phyloP scores from a whole-genome alignment of 2,113 vertebrate genomes.

The Thamnophis sirtalis region DNA sequence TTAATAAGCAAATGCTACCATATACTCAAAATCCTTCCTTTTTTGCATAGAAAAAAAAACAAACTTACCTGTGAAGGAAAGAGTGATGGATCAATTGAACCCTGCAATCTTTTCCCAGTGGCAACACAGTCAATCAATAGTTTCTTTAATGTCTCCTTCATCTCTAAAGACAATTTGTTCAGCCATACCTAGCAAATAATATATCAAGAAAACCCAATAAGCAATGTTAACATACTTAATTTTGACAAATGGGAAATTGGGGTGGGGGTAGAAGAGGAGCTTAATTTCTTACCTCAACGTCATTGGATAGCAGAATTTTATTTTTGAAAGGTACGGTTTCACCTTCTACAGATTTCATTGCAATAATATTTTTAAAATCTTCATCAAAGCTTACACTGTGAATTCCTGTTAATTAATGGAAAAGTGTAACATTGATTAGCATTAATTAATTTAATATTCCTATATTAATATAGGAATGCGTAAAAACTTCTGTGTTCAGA shows the following conservation, averaged over 20 bases:
- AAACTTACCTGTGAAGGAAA: conserved; percentile 89
- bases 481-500: background rate
- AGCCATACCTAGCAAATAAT: conserved; percentile 81
- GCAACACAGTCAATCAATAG: conserved; percentile 84
- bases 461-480: background rate
- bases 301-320: conserved; percentile 81
- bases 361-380: conserved; percentile 82
- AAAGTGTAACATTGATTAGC: background rate
- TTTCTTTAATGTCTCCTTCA: conserved; percentile 90
- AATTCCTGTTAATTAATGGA: conserved; percentile 76
- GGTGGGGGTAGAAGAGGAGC: background rate
- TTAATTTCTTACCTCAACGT: conserved; percentile 83
- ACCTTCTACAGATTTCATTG: conserved; percentile 93
- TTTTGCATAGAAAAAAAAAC: background rate
- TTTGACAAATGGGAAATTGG: background rate
- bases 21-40: background rate
- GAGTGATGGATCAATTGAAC: conserved; percentile 80
- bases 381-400: conserved; percentile 91
- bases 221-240: conserved; percentile 3
- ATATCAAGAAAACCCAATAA: conserved; percentile 37
- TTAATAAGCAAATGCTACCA: background rate
- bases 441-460: background rate
- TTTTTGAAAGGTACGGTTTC: conserved; percentile 88
- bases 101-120: conserved; percentile 75
- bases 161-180: conserved; percentile 83